Conservation (phyloP, 1,140 invertebrate species). For the Aphaenogaster ashmeadi region DNA sequence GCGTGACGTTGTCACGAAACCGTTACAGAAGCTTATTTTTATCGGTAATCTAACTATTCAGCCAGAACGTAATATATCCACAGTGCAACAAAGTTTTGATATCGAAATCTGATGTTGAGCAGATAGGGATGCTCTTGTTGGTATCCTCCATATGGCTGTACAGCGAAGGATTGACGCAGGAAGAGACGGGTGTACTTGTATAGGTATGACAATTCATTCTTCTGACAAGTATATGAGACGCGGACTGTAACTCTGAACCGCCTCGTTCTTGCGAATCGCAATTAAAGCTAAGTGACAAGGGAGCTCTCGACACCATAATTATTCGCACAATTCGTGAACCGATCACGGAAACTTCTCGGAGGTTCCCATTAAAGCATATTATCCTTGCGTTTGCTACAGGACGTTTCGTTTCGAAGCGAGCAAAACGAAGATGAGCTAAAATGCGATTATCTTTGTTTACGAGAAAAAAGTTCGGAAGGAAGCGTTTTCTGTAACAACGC, state of each 20-base stretch:
- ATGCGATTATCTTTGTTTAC: constrained; percentile 58
- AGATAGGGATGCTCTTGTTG: constrained; percentile 22
- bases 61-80: constrained; percentile 29
- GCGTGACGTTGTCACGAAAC: constrained; percentile 51
- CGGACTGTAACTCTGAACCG: constrained; percentile 1
- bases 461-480: not conserved
- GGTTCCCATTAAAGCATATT: not conserved
- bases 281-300: not conserved
- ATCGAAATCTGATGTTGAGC: constrained; percentile 46
- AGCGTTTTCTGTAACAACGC: constrained; percentile 40
- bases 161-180: constrained; percentile 35
- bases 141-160: constrained; percentile 47
- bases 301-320: not conserved
- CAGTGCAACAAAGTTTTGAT: constrained; percentile 63
- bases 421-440: constrained; percentile 6
- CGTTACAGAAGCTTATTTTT: constrained; percentile 68
- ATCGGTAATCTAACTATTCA: constrained; percentile 55
- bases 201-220: constrained; percentile 62
- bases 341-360: not conserved
- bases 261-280: not conserved
- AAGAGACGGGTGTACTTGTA: constrained; percentile 48
- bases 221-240: constrained; percentile 49
- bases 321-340: constrained; percentile 6
- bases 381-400: not conserved
- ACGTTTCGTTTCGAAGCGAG: not conserved